These are phyloP conservation scores for Caenorhabditis imperialis DNA, from an alignment of 2,888 invertebrate genomes.

Conservation along the genomic window DNA sequence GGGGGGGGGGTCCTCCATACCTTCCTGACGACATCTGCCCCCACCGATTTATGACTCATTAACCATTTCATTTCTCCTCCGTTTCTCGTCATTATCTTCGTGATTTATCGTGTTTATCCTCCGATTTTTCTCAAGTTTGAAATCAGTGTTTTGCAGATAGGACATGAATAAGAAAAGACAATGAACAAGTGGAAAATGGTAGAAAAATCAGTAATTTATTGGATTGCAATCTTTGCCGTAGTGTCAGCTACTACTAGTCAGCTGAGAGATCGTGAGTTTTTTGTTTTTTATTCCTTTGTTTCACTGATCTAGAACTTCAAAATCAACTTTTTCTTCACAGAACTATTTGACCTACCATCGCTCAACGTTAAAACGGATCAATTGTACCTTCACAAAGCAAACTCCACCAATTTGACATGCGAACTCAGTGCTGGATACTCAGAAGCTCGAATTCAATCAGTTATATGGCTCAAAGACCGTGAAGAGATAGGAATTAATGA, in stretches of 20 bases:
- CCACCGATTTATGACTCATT: neutral
- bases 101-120: neutral
- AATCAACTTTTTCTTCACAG: conserved; percentile 52
- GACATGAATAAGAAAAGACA: conserved; percentile 46
- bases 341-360: conserved; percentile 65
- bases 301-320: no score
- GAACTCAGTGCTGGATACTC: conserved; percentile 59
- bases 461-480: conserved; percentile 70
- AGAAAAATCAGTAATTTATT: conserved; percentile 13
- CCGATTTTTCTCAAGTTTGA: neutral
- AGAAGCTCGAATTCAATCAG: conserved; percentile 44
- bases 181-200: conserved; percentile 1
- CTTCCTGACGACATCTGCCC: conserved; percentile 47
- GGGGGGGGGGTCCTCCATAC: no score
- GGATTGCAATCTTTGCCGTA: conserved; percentile 1
- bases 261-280: conserved; percentile 17
- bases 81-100: conserved; percentile 16
- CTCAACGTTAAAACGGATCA: conserved; percentile 60
- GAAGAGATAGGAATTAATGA: conserved; percentile 54
- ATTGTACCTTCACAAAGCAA: conserved; percentile 56
- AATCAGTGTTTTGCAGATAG: conserved; percentile 20
- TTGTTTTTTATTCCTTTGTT: no score
- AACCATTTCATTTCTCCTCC: neutral
- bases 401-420: conserved; percentile 61
- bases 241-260: neutral